phyloP scores from a whole-genome alignment of 1,140 invertebrate species.

The Radopholus similis region DNA sequence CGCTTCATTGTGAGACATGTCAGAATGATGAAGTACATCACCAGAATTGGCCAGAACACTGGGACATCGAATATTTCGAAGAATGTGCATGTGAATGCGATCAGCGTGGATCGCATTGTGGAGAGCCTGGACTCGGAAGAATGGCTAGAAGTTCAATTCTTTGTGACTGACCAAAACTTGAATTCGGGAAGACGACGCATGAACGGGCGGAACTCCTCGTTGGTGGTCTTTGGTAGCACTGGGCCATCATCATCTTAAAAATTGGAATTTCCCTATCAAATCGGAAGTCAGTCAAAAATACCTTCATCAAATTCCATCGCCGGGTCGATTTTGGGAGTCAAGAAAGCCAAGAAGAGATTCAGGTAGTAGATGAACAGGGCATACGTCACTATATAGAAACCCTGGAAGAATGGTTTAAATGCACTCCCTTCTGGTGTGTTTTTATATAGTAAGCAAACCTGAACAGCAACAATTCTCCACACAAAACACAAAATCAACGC shows the following conservation, averaged over 20 bases:
- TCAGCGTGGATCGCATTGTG: constrained; percentile 85
- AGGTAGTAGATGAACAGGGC: constrained; percentile 96
- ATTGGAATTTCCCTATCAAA: background rate
- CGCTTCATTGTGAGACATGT: constrained; percentile 99
- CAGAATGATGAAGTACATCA: constrained; percentile 97
- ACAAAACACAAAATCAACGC: constrained; percentile 31
- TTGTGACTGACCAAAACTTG: constrained; percentile 80
- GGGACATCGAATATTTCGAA: constrained; percentile 98
- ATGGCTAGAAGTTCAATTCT: background rate
- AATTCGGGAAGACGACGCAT: constrained; percentile 96
- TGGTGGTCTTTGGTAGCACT: constrained; percentile 79
- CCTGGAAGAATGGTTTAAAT: too few relatives aligned
- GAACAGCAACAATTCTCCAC: constrained; percentile 36
- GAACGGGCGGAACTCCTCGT: constrained; percentile 97
- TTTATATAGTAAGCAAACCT: constrained; percentile 19
- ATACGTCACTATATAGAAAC: constrained; percentile 99
- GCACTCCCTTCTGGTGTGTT: too few relatives aligned
- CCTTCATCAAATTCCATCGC: constrained; percentile 53
- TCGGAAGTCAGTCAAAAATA: constrained; percentile 6
- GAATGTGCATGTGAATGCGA: constrained; percentile 87
- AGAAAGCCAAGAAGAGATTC: constrained; percentile 97
- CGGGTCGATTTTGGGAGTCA: constrained; percentile 98
- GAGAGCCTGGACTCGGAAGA: constrained; percentile 69
- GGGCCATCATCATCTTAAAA: constrained; percentile 53
- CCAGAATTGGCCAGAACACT: constrained; percentile 99